Conservation (phyloP, 2,113 vertebrate species). For the Geococcyx californianus region DNA sequence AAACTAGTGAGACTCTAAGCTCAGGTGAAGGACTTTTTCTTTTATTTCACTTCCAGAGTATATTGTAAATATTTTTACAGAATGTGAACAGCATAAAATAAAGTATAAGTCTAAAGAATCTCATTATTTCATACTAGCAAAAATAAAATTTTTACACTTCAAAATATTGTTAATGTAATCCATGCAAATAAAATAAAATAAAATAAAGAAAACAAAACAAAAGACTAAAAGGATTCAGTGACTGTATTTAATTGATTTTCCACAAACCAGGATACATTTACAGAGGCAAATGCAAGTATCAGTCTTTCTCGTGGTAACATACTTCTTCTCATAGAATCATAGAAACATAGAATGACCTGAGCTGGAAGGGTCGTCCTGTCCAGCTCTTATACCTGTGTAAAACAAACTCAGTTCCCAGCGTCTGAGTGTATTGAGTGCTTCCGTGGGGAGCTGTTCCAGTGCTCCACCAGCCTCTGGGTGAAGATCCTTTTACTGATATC, state of each 20-base stretch:
- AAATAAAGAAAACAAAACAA: not conserved
- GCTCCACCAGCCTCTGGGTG: no score
- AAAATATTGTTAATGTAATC: conserved; percentile 12
- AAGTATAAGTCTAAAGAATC: not conserved
- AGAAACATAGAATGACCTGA: no score
- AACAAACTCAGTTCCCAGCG: no score
- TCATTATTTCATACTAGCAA: not conserved
- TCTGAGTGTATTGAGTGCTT: no score
- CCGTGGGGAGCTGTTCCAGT: no score
- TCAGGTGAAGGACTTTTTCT: not conserved
- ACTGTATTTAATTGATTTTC: conserved; percentile 36
- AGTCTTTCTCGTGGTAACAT: conserved; percentile 1
- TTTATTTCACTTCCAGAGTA: not conserved
- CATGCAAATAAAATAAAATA: not conserved
- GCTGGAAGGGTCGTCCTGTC: no score
- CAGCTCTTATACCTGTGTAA: no score
- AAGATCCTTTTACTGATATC: no score
- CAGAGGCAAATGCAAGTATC: conserved; percentile 13
- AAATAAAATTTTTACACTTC: not conserved
- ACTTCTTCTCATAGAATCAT: not conserved
- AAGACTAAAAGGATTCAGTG: not conserved
- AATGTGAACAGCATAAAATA: not conserved
- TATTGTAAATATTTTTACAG: not conserved
- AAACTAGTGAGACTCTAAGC: not conserved
- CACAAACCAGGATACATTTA: conserved; percentile 15